These are phyloP conservation scores for Loripinus fragilis DNA, from an alignment of 2,888 invertebrate species.

Conservation along the genomic window DNA sequence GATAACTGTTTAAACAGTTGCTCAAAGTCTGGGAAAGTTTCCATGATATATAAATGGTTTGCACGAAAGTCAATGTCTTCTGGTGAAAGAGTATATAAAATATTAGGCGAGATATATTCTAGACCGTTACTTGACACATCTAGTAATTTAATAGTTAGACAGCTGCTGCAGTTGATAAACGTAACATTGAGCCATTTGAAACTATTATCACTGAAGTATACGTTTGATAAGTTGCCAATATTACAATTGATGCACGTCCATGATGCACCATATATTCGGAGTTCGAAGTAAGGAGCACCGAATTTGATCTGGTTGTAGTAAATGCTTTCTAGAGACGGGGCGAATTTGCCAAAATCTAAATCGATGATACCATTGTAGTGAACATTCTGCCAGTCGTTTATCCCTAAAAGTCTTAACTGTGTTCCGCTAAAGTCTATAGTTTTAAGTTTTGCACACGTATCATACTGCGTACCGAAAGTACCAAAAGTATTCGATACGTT, in stretches of 20 bases:
- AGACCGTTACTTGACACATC: not conserved
- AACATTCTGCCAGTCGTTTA: not conserved
- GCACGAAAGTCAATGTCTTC: not conserved
- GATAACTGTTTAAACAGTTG: not conserved
- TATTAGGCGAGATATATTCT: not conserved
- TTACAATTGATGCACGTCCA: not conserved
- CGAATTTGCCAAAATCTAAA: not conserved
- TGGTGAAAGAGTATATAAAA: not conserved
- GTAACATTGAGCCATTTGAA: not conserved
- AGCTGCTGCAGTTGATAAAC: not conserved
- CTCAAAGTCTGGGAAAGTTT: not conserved
- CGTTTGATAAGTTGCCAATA: not conserved
- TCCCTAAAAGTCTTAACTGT: no score
- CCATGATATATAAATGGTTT: not conserved
- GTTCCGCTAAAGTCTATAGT: not conserved
- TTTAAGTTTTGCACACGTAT: not conserved
- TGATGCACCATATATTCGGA: not conserved
- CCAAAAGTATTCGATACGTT: not conserved
- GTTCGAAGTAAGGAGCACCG: not conserved
- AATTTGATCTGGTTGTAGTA: not conserved
- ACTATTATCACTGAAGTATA: not conserved
- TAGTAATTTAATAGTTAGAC: not conserved
- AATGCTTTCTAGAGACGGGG: not conserved
- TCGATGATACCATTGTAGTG: not conserved
- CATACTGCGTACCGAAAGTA: not conserved